These are phyloP conservation scores for Porites lobata DNA, from an alignment of 92 coral and sea anemone species.

Conservation along the genomic window DNA sequence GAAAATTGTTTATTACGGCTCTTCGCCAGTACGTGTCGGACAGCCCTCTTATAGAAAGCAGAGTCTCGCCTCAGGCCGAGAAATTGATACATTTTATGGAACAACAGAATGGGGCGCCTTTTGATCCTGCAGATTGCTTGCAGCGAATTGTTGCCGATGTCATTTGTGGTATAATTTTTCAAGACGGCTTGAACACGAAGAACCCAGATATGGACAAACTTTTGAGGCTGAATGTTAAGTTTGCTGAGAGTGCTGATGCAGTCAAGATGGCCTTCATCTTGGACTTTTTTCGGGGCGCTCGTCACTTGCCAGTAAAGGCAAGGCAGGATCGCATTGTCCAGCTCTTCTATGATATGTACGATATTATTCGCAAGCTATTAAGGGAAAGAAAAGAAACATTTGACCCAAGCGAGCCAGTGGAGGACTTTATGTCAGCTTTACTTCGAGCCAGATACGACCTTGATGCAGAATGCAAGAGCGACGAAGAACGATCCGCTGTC, in stretches of 20 bases:
- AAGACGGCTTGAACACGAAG: constrained; percentile 51
- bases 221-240: neutral
- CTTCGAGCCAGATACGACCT: constrained; percentile 9
- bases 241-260: neutral
- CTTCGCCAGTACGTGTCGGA: constrained; percentile 57
- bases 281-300: neutral
- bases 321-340: neutral
- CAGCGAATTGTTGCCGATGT: constrained; percentile 69
- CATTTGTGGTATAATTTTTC: constrained; percentile 64
- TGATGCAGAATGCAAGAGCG: neutral
- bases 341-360: neutral
- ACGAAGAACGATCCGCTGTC: constrained; percentile 29
- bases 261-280: neutral
- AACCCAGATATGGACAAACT: constrained; percentile 55
- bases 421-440: constrained; percentile 23
- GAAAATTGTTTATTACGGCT: constrained; percentile 71
- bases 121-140: constrained; percentile 65
- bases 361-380: constrained; percentile 3
- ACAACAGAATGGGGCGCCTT: constrained; percentile 52
- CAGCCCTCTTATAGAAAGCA: constrained; percentile 45
- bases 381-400: constrained; percentile 11
- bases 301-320: constrained; percentile 4
- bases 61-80: constrained; percentile 52
- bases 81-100: constrained; percentile 54
- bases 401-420: constrained; percentile 8